Conservation (phyloP, 2,888 invertebrate genomes). For the Theretra japonica region DNA sequence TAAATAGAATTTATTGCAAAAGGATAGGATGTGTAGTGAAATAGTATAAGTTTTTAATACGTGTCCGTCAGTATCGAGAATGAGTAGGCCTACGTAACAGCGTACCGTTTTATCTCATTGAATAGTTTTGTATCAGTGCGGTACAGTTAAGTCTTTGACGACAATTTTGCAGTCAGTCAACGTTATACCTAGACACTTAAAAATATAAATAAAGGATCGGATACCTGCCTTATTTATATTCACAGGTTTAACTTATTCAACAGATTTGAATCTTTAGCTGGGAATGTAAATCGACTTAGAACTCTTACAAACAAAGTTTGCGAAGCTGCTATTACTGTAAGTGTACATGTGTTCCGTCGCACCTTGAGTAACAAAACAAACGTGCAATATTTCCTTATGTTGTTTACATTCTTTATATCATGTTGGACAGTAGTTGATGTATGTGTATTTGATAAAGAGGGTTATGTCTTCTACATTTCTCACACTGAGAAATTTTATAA, state of each 20-base stretch:
- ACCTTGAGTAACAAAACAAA: not conserved
- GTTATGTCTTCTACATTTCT: no score
- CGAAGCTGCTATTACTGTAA: constrained; percentile 47
- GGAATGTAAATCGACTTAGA: constrained; percentile 62
- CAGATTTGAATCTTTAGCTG: constrained; percentile 64
- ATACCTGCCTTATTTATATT: constrained; percentile 64
- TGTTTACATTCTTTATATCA: not conserved
- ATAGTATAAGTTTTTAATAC: not conserved
- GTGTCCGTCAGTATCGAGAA: constrained; percentile 10
- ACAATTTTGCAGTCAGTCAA: constrained; percentile 58
- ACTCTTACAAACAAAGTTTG: constrained; percentile 56
- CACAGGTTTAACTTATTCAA: constrained; percentile 64
- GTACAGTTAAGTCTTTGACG: constrained; percentile 54
- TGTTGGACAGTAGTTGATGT: no score
- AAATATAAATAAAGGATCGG: constrained; percentile 53
- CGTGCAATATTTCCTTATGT: not conserved
- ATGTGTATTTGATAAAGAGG: no score
- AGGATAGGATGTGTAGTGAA: not conserved
- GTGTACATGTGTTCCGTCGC: not conserved
- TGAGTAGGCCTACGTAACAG: constrained; percentile 23
- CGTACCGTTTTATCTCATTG: constrained; percentile 56
- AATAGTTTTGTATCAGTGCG: constrained; percentile 47
- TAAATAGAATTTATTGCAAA: not conserved
- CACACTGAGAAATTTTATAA: no score
- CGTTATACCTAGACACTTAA: constrained; percentile 59